Base-by-base conservation (phyloP, 2,888 invertebrate genomes). In the Erpobdella octoculata region DNA sequence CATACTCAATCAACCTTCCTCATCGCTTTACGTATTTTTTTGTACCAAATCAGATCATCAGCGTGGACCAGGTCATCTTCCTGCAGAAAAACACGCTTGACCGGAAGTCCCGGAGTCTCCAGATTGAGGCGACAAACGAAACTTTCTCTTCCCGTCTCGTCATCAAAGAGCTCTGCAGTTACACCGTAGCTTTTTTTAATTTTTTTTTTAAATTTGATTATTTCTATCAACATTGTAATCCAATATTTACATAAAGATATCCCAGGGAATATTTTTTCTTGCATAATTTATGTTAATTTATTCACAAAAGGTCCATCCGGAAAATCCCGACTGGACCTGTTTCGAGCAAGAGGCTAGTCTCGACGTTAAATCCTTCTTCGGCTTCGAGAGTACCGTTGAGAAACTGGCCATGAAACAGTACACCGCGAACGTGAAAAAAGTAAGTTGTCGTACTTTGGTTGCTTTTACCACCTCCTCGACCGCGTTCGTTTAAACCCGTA, bases 361-460 rank as follows among this genome's bases (percentile, higher is more conserved):
- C 73, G 94, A 94, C 84, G 92, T 95, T 67, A 93, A 91, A 83
- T 93, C 90, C 79, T 95, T 95, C 85, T 93, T 93, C 84, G 93
- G 94, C 0, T 90, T 95, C 79, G 95, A 95, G 85, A 89, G 88
- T 81, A 90, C 92, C 0, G 92, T 94, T 80, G 95, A 95, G 85
- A 95, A 94, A 83, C 87, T 95, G 79, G 92, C 93, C 66, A 93
- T 94, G 89, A 94, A 93, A 80, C 94, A 95, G 81, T 95, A 95
- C 81, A 90, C 92, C 4, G 87, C 89, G 64, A 92, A 91, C 81
- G 89, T 92, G 77, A 88, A 90, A 67, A 92, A 88, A 85, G 87
- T 86, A 53, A 53, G n/a, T n/a, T n/a, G n/a, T n/a, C n/a, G n/a
- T n/a, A n/a, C n/a, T 77, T 21, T 8, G 5, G 25, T 4, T 6